A percentile compares a stretch with the other conserved stretches of the same genome.
These are phyloP conservation scores for Nerophis lumbriciformis DNA, from an alignment of 2,113 vertebrate genomes.

Conservation along the genomic window DNA sequence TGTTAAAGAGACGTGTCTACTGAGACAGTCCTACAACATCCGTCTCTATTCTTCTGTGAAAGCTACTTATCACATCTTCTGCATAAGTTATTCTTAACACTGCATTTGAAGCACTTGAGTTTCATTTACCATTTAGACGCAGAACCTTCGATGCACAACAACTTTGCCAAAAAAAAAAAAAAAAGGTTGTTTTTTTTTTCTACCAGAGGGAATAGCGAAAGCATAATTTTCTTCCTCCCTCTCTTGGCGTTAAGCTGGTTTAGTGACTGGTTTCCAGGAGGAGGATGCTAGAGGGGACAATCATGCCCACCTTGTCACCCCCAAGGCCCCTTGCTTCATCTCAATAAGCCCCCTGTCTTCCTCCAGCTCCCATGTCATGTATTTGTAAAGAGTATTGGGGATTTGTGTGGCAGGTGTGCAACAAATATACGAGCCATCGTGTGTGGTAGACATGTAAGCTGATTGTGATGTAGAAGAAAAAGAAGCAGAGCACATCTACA, in stretches of 20 bases:
- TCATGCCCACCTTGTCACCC: constrained; percentile 56
- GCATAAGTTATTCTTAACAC: too few relatives aligned
- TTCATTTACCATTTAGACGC: too few relatives aligned
- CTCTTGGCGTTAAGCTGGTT: constrained; percentile 39
- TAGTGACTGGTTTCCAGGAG: constrained; percentile 29
- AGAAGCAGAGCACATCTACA: background rate
- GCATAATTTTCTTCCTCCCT: constrained; percentile 33
- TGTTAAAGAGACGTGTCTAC: too few relatives aligned
- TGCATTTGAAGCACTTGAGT: too few relatives aligned
- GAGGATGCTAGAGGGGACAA: constrained; percentile 52
- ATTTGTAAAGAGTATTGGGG: constrained; percentile 45
- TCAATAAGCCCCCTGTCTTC: constrained; percentile 60
- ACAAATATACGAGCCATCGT: constrained; percentile 36
- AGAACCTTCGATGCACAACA: constrained; percentile 5
- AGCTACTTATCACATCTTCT: too few relatives aligned
- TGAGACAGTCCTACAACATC: too few relatives aligned
- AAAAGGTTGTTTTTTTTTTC: background rate
- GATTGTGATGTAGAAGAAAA: constrained; percentile 8
- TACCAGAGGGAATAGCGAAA: constrained; percentile 27
- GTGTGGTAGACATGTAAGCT: constrained; percentile 20
- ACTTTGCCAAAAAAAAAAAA: background rate
- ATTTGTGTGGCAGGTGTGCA: constrained; percentile 29
- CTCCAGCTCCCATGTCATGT: constrained; percentile 25
- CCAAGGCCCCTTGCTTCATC: constrained; percentile 59
- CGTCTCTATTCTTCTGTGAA: too few relatives aligned